phyloP scores from a whole-genome alignment of 2,888 invertebrate genomes.

The Clepsis dumicolana region DNA sequence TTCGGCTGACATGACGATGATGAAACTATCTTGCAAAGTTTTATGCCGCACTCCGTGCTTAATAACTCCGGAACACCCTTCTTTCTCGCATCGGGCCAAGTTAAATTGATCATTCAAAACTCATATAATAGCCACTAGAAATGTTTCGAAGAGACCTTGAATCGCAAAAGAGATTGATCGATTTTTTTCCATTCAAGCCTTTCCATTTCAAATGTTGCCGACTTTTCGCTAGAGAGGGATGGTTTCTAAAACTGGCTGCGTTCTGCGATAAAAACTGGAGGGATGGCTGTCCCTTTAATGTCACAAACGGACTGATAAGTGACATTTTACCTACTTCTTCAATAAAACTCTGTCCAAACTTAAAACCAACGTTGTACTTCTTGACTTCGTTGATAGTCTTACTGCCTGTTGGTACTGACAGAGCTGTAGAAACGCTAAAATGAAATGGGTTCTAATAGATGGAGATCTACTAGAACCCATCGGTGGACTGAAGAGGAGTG shows the following conservation, averaged over 20 bases:
- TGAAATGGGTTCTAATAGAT: no score
- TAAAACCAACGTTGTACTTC: no score
- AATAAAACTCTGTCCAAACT: no score
- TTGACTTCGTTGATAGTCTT: no score
- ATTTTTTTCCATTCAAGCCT: slow-evolving; percentile 47
- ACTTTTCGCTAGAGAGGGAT: slow-evolving; percentile 30
- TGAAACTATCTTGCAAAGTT: neutral
- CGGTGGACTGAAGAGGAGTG: no score
- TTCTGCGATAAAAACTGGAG: slow-evolving; percentile 12
- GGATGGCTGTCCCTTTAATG: neutral
- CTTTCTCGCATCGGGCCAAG: slow-evolving; percentile 53
- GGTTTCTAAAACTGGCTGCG: slow-evolving; percentile 19
- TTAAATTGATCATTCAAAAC: slow-evolving; percentile 74
- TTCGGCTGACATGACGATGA: no score
- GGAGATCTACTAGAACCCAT: no score
- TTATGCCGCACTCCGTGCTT: slow-evolving; percentile 21
- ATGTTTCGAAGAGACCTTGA: slow-evolving; percentile 53
- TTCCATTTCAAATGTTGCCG: slow-evolving; percentile 39
- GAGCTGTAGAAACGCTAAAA: no score
- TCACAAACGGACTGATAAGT: neutral
- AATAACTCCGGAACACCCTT: slow-evolving; percentile 21
- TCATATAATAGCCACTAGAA: slow-evolving; percentile 65
- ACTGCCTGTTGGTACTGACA: no score
- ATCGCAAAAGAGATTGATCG: slow-evolving; percentile 47
- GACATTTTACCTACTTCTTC: no score